These are phyloP conservation scores for Nasonia longicornis DNA, from an alignment of 1,140 invertebrate species.

Conservation along the genomic window DNA sequence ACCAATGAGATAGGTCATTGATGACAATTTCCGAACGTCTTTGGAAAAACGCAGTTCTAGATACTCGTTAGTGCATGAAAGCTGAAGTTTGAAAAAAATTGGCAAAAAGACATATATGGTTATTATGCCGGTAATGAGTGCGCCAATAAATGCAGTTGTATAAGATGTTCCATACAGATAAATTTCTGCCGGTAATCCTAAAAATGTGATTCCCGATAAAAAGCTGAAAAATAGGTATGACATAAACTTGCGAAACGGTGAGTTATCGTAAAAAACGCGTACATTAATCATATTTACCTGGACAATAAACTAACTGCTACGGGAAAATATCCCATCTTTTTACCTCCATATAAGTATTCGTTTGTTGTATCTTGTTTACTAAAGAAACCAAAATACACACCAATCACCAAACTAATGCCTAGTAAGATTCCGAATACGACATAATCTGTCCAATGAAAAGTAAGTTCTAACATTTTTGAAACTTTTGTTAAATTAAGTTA, in stretches of 20 bases:
- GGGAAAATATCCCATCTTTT: conserved; percentile 83
- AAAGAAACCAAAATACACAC: conserved; percentile 85
- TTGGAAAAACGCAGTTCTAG: conserved; percentile 77
- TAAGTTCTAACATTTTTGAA: conserved; percentile 48
- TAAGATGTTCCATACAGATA: conserved; percentile 81
- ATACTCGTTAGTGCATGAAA: conserved; percentile 86
- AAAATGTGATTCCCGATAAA: conserved; percentile 82
- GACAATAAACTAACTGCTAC: conserved; percentile 85
- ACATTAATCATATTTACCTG: conserved; percentile 68
- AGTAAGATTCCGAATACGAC: conserved; percentile 77
- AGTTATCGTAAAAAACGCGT: background rate
- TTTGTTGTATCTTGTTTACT: conserved; percentile 81
- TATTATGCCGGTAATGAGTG: background rate
- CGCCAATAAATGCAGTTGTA: conserved; percentile 72
- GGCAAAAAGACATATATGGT: conserved; percentile 73
- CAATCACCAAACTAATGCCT: conserved; percentile 78
- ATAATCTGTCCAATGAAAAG: conserved; percentile 74
- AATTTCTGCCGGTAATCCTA: conserved; percentile 84
- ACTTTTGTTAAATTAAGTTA: background rate
- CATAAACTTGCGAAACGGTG: background rate
- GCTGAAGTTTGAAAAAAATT: conserved; percentile 82
- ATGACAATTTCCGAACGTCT: conserved; percentile 73
- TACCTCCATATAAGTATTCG: conserved; percentile 86
- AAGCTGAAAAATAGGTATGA: conserved; percentile 70
- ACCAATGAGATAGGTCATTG: conserved; percentile 75